Evolutionary conservation across 2,797 vertebrate species (phyloP).

Genomic region (Sebastiscus albofasciatus): DNA sequence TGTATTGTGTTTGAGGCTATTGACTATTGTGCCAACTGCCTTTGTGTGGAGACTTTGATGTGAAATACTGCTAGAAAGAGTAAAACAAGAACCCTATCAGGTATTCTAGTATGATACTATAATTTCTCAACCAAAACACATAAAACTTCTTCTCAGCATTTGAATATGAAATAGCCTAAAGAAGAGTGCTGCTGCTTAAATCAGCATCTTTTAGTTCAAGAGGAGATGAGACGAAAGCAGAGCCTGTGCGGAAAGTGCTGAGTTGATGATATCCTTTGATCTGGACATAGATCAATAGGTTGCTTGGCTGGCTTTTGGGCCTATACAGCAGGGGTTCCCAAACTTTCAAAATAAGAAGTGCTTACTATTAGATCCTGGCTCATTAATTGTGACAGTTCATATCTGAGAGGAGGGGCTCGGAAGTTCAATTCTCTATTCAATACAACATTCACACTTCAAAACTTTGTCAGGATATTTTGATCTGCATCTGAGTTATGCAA

Average conservation of each 20-base stretch:
- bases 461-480: not conserved
- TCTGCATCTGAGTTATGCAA: not conserved
- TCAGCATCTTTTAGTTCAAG: constrained; percentile 51
- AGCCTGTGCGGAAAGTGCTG: constrained; percentile 37
- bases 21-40: not conserved
- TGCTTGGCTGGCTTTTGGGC: not conserved
- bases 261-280: constrained; percentile 42
- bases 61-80: not conserved
- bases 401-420: not conserved
- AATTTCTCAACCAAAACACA: constrained; percentile 3
- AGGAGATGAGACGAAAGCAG: constrained; percentile 10
- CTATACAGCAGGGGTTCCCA: not conserved
- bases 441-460: not conserved
- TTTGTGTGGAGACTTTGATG: not conserved
- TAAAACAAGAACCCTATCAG: not conserved
- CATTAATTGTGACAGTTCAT: not conserved
- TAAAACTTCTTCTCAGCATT: not conserved
- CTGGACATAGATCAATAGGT: constrained; percentile 37
- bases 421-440: not conserved
- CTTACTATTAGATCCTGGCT: not conserved
- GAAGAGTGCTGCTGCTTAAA: constrained; percentile 28
- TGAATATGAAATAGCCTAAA: constrained; percentile 31
- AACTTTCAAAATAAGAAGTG: constrained; percentile 17
- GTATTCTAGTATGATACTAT: not conserved
- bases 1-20: not conserved